These are phyloP conservation scores for Lichenostomus cassidix DNA, from an alignment of 2,113 vertebrate species.

Conservation along the genomic window DNA sequence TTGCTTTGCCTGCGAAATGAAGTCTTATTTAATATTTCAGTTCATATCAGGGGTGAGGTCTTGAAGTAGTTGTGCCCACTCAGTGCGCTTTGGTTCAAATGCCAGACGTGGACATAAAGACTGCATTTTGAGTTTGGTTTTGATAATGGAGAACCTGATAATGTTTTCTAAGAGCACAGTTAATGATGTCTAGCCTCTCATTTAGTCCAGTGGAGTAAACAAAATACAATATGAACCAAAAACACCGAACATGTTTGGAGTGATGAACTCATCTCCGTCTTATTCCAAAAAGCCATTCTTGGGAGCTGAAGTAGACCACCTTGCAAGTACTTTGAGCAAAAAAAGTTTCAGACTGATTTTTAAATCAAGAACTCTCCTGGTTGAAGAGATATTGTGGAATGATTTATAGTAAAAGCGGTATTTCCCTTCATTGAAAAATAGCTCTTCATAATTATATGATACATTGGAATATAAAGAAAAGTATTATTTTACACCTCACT, in stretches of 20 bases:
- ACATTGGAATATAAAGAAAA: not conserved
- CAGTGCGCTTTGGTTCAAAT: not conserved
- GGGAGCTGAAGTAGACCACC: not conserved
- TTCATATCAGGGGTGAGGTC: not conserved
- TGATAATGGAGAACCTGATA: not conserved
- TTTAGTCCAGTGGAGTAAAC: not conserved
- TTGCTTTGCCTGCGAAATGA: not conserved
- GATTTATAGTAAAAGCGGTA: not conserved
- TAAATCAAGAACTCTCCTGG: not conserved
- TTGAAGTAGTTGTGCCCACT: not conserved
- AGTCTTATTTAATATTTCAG: not conserved
- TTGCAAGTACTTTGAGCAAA: not conserved
- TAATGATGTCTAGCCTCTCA: not conserved
- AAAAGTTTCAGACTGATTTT: not conserved
- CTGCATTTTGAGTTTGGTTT: not conserved
- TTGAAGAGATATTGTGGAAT: not conserved
- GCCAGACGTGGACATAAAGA: not conserved
- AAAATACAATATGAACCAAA: not conserved
- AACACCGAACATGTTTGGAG: accelerated
- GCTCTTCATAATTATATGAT: not conserved
- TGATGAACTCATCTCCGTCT: not conserved
- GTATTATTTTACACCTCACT: not conserved
- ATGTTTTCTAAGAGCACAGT: not conserved
- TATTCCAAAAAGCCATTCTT: not conserved
- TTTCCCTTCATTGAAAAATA: not conserved